Percentiles rank a stretch among this genome's conserved stretches.
Evolutionary conservation across 1,140 invertebrate genomes (phyloP).

Genomic region (Callitettix versicolor): DNA sequence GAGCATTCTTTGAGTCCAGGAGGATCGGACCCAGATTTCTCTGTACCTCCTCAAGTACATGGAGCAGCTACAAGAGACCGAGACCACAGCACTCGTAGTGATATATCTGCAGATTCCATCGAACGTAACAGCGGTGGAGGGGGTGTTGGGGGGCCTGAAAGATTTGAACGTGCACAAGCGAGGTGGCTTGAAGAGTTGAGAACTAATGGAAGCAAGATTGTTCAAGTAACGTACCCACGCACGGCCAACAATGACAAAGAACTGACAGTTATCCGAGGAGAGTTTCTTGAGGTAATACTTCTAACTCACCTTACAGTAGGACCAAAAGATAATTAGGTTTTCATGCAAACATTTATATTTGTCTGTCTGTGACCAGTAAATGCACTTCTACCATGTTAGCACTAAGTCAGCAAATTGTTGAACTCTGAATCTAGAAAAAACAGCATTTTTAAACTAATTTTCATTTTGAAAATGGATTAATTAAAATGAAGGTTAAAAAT

Average conservation of each 20-base stretch:
- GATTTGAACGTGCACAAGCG: slow-evolving; percentile 38
- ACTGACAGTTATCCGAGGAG: slow-evolving; percentile 86
- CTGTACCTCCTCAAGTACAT: slow-evolving; percentile 25
- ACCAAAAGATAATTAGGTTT: no score
- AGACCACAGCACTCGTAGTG: slow-evolving; percentile 38
- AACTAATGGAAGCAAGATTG: slow-evolving; percentile 64
- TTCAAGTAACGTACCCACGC: slow-evolving; percentile 87
- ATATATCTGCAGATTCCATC: slow-evolving; percentile 66
- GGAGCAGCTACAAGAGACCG: background rate
- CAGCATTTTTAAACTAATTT: no score
- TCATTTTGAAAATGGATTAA: no score
- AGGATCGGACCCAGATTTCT: slow-evolving; percentile 28
- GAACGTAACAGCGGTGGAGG: slow-evolving; percentile 42
- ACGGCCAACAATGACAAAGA: slow-evolving; percentile 98
- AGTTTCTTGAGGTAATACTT: slow-evolving; percentile 86
- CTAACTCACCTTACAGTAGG: no score
- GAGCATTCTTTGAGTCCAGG: slow-evolving; percentile 28
- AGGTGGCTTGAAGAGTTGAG: slow-evolving; percentile 65
- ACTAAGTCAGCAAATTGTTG: no score
- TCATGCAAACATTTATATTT: no score
- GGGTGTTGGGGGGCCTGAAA: slow-evolving; percentile 22
- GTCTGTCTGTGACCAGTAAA: no score
- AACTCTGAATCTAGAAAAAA: no score
- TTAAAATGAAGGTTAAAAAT: no score
- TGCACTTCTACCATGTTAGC: no score